Evolutionary conservation across 2,797 vertebrate genomes (phyloP).

Genomic region (Apogon talboti): DNA sequence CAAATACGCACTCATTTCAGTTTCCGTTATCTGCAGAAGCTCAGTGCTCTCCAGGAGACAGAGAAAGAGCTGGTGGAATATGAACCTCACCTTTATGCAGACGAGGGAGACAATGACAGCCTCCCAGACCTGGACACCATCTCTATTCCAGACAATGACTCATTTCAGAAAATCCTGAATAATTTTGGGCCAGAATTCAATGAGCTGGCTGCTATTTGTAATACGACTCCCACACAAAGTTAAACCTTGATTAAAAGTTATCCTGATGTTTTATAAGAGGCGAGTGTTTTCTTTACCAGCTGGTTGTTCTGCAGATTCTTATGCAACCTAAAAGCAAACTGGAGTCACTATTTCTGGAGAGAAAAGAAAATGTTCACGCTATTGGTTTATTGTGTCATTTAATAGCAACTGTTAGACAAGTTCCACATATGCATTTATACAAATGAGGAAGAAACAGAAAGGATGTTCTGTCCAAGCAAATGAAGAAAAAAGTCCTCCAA

Average conservation of each 20-base stretch:
- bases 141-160: conserved; percentile 8
- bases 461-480: conserved; percentile 18
- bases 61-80: conserved; percentile 37
- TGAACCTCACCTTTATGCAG: conserved; percentile 50
- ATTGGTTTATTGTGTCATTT: conserved; percentile 55
- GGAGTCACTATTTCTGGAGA: no score
- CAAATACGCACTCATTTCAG: background rate
- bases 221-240: background rate
- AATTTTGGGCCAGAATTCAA: conserved; percentile 59
- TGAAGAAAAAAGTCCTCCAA: conserved; percentile 21
- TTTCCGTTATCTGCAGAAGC: conserved; percentile 49
- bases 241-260: background rate
- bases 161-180: conserved; percentile 11
- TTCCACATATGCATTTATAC: conserved; percentile 52
- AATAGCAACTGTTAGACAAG: conserved; percentile 60
- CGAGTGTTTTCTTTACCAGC: no score
- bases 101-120: conserved; percentile 34
- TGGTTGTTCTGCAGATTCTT: no score
- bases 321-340: no score
- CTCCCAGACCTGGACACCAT: conserved; percentile 56
- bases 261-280: no score
- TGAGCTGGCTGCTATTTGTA: conserved; percentile 57
- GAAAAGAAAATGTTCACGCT: background rate
- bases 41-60: conserved; percentile 21
- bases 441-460: conserved; percentile 11